phyloP scores from a whole-genome alignment of 2,888 invertebrate species.

The Oscheius sp. region DNA sequence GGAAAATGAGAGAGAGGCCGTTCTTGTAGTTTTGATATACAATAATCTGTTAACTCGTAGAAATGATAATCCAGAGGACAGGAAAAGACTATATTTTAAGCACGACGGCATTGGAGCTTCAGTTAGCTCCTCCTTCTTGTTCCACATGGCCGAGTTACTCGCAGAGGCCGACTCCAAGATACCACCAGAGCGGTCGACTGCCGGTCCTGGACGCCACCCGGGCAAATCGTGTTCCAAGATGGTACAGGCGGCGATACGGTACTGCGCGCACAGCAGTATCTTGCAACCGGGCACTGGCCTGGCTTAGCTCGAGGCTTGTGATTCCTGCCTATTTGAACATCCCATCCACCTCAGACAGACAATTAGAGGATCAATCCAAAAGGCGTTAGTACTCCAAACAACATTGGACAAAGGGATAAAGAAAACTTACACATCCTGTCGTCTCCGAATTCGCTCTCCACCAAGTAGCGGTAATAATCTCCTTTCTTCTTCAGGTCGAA shows the following conservation, averaged over 20 bases:
- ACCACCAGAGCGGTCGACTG: slow-evolving; percentile 90
- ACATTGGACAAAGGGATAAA: neutral
- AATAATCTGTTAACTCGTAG: slow-evolving; percentile 35
- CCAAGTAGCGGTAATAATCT: slow-evolving; percentile 99
- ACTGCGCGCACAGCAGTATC: slow-evolving; percentile 94
- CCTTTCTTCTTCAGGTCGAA: slow-evolving; percentile 99
- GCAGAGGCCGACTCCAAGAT: slow-evolving; percentile 89
- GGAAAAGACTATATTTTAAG: slow-evolving; percentile 33
- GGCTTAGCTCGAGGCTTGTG: neutral
- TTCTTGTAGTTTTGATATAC: slow-evolving; percentile 28
- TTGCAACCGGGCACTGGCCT: slow-evolving; percentile 75
- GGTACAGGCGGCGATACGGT: no score
- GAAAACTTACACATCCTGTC: slow-evolving; percentile 89
- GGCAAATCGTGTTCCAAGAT: slow-evolving; percentile 60
- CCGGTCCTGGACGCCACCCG: slow-evolving; percentile 98
- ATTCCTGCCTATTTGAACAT: slow-evolving; percentile 19
- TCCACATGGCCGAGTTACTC: slow-evolving; percentile 92
- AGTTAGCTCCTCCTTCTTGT: slow-evolving; percentile 61
- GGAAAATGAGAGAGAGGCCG: slow-evolving; percentile 27
- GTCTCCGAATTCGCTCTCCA: slow-evolving; percentile 98
- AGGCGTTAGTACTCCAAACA: slow-evolving; percentile 35
- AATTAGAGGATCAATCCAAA: slow-evolving; percentile 42
- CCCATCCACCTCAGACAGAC: slow-evolving; percentile 34
- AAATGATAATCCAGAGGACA: slow-evolving; percentile 37
- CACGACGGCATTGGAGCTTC: slow-evolving; percentile 17